Evolutionary conservation across 2,113 vertebrate species (phyloP).

Genomic region (Pristiophorus japonicus): DNA sequence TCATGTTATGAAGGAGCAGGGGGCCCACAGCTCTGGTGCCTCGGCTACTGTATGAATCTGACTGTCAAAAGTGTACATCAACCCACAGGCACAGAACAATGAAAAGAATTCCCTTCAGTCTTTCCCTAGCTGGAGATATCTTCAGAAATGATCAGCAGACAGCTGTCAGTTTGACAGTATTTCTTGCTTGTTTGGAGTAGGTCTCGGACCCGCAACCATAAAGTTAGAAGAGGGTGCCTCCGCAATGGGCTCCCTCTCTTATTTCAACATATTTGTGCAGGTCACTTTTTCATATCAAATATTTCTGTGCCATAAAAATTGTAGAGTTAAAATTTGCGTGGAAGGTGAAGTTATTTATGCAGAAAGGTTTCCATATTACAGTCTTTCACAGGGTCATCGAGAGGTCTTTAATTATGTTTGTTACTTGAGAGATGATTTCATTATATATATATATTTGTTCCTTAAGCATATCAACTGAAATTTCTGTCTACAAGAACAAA

Average conservation of each 20-base stretch:
- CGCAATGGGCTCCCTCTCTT: background rate
- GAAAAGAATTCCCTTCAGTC: background rate
- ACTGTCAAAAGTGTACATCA: background rate
- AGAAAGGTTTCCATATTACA: background rate
- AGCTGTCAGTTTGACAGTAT: background rate
- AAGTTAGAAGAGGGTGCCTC: background rate
- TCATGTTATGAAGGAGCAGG: background rate
- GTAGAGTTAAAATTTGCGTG: background rate
- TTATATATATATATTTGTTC: background rate
- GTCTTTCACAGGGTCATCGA: background rate
- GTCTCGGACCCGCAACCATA: background rate
- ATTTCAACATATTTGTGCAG: background rate
- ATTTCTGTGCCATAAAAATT: background rate
- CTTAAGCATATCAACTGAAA: background rate
- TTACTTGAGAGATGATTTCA: background rate
- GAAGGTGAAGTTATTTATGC: background rate
- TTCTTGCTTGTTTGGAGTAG: background rate
- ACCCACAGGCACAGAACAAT: background rate
- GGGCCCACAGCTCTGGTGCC: background rate
- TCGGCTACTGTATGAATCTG: background rate
- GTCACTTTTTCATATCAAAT: background rate
- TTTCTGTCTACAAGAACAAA: background rate
- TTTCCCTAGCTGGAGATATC: background rate
- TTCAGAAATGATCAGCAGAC: background rate
- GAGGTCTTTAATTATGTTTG: background rate